These are phyloP conservation scores for Coracopsis vasa DNA, from an alignment of 2,113 vertebrate genomes.

Conservation along the genomic window DNA sequence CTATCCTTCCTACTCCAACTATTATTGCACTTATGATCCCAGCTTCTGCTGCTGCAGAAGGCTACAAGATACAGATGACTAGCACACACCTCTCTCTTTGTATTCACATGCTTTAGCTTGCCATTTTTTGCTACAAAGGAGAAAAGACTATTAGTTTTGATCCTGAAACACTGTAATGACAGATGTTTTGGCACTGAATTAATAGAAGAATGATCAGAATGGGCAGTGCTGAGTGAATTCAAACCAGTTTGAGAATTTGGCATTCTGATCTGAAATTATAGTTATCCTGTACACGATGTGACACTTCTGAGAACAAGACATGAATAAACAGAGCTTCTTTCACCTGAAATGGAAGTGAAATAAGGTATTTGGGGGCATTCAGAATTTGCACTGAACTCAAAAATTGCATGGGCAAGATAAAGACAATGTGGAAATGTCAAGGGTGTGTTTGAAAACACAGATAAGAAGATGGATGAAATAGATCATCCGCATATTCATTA, in stretches of 20 bases:
- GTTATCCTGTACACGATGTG: not conserved
- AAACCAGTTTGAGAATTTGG: not conserved
- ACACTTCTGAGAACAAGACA: not conserved
- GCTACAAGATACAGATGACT: not conserved
- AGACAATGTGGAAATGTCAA: not conserved
- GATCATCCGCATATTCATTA: not conserved
- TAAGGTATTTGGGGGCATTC: not conserved
- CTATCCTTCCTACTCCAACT: not conserved
- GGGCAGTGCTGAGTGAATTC: not conserved
- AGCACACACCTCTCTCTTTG: not conserved
- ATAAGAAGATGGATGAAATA: not conserved
- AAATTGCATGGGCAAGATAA: not conserved
- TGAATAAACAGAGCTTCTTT: not conserved
- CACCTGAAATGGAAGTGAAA: not conserved
- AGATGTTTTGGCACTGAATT: not conserved
- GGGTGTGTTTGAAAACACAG: not conserved
- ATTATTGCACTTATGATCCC: not conserved
- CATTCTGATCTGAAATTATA: not conserved
- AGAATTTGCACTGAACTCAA: not conserved
- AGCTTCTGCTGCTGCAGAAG: not conserved
- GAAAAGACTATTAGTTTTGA: not conserved
- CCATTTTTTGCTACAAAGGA: not conserved
- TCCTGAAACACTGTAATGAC: not conserved
- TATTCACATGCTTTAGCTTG: not conserved
- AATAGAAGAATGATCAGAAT: not conserved